Conservation (phyloP, 2,797 vertebrate genomes). For the Chaetophractus vellerosus region DNA sequence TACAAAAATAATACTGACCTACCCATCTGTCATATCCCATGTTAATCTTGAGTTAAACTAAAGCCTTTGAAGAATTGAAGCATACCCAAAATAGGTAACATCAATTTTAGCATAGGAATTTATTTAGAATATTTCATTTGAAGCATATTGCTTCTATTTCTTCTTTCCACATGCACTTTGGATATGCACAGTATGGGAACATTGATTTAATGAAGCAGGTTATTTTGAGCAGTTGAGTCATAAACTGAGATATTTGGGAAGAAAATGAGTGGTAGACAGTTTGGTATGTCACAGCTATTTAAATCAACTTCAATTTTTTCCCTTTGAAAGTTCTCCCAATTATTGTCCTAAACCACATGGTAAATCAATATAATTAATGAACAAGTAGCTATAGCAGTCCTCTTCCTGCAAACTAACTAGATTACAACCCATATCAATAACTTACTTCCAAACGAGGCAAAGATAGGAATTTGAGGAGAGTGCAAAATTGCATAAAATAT, state of each 20-base stretch:
- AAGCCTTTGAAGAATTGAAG: background rate
- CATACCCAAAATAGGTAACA: conserved; percentile 44
- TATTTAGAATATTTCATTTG: conserved; percentile 69
- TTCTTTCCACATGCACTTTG: conserved; percentile 72
- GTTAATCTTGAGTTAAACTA: background rate
- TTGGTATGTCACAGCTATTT: conserved; percentile 57
- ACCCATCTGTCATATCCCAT: background rate
- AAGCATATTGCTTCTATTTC: conserved; percentile 73
- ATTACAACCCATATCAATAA: background rate
- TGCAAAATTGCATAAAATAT: background rate
- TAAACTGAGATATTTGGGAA: conserved; percentile 67
- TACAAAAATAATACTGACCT: background rate
- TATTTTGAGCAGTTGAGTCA: conserved; percentile 80
- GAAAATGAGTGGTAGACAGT: conserved; percentile 72
- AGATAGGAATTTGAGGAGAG: background rate
- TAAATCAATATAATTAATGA: background rate
- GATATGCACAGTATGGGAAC: conserved; percentile 70
- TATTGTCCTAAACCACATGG: background rate
- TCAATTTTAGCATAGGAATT: conserved; percentile 45
- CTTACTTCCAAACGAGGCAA: background rate
- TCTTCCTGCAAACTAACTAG: background rate
- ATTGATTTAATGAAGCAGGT: conserved; percentile 78
- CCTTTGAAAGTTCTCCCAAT: conserved; percentile 31
- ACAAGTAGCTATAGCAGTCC: background rate
- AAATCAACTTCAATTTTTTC: conserved; percentile 59